Evolutionary conservation across 2,888 invertebrate species (phyloP).

Genomic region (Drosophila mulleri): DNA sequence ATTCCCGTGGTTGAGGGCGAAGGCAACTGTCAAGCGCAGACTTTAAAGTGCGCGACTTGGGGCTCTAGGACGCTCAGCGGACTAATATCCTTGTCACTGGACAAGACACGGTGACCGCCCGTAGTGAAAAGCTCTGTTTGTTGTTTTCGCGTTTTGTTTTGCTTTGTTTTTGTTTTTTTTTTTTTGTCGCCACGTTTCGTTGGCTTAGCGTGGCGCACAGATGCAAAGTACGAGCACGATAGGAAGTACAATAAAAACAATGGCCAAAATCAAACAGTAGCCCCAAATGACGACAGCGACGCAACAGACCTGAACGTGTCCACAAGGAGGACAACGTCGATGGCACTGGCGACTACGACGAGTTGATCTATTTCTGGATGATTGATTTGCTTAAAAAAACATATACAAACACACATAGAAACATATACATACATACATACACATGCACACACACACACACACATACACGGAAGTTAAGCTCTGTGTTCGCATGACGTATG

Average conservation of each 20-base stretch:
- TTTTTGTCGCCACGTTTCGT: slow-evolving; percentile 17
- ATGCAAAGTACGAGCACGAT: slow-evolving; percentile 25
- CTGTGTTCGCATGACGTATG: slow-evolving; percentile 63
- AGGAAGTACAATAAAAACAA: slow-evolving; percentile 45
- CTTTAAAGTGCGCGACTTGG: slow-evolving; percentile 36
- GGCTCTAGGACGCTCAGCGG: slow-evolving; percentile 10
- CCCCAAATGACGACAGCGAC: slow-evolving; percentile 37
- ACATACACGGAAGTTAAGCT: slow-evolving; percentile 42
- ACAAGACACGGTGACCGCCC: slow-evolving; percentile 33
- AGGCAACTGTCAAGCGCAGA: slow-evolving; percentile 44
- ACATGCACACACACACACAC: slow-evolving; percentile 31
- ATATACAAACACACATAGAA: slow-evolving; percentile 22
- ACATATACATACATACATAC: slow-evolving; percentile 31
- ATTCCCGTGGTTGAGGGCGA: slow-evolving; percentile 6
- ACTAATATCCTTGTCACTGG: slow-evolving; percentile 24
- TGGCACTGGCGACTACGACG: slow-evolving; percentile 33
- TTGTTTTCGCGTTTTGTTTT: slow-evolving; percentile 24
- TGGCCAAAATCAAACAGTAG: slow-evolving; percentile 38
- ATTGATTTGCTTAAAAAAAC: slow-evolving; percentile 67
- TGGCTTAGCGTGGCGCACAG: slow-evolving; percentile 10
- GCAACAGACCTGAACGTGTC: slow-evolving; percentile 21
- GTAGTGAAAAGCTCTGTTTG: slow-evolving; percentile 40
- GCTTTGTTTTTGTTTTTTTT: slow-evolving; percentile 1
- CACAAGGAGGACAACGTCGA: slow-evolving; percentile 14
- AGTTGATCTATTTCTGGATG: slow-evolving; percentile 77